These are phyloP conservation scores for Saguinus imperator DNA, from an alignment of 2,113 vertebrate genomes.

Conservation along the genomic window DNA sequence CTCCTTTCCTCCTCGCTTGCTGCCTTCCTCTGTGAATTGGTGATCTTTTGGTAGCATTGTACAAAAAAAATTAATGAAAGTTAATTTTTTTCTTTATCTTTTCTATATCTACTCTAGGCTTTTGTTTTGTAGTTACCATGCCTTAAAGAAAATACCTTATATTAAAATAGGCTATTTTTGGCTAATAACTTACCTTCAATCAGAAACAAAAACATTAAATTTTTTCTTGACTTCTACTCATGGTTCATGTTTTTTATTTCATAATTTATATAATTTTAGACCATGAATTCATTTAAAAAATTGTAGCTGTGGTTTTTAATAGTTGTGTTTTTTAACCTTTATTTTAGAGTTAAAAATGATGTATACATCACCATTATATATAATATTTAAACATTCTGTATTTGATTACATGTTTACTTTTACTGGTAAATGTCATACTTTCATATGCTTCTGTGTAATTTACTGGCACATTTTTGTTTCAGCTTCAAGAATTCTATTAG, in stretches of 20 bases:
- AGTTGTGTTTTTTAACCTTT: not conserved
- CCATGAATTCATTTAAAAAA: not conserved
- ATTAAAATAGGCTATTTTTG: not conserved
- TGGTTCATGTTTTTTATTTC: not conserved
- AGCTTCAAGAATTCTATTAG: not conserved
- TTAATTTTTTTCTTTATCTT: not conserved
- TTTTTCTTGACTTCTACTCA: not conserved
- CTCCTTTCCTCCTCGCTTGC: not conserved
- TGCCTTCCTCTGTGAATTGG: not conserved
- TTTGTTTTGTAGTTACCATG: not conserved
- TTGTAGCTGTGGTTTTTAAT: not conserved
- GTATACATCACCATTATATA: not conserved
- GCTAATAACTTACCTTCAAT: not conserved
- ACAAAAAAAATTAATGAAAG: no score
- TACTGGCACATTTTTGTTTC: not conserved
- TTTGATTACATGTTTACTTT: not conserved
- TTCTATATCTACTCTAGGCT: not conserved
- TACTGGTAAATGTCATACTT: not conserved
- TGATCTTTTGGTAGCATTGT: not conserved
- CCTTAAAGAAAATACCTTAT: not conserved
- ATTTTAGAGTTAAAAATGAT: not conserved
- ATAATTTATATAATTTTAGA: not conserved
- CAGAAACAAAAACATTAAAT: not conserved
- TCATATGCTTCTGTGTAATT: not conserved
- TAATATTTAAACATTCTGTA: not conserved